Percentiles rank a stretch among this genome's conserved stretches.
Conservation (phyloP, 1,140 invertebrate genomes). For the Aphidius gifuensis region DNA sequence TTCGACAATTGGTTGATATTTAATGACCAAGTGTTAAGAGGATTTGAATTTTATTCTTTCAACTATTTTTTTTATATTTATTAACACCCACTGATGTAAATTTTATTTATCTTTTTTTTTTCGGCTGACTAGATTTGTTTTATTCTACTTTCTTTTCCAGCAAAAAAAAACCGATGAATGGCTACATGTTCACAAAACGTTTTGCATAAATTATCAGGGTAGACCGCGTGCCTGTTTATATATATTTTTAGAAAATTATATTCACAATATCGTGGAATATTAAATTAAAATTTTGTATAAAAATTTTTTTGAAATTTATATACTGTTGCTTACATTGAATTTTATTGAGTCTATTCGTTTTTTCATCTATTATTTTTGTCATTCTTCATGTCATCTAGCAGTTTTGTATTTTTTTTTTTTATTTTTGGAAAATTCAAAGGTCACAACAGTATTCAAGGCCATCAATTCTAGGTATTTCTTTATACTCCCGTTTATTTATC, state of each 20-base stretch:
- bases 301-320: neutral
- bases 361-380: neutral
- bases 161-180: slow-evolving; percentile 30
- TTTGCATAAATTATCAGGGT: slow-evolving; percentile 40
- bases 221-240: slow-evolving; percentile 8
- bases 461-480: neutral
- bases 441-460: neutral
- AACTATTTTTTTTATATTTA: too few relatives aligned
- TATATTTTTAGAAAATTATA: slow-evolving; percentile 26
- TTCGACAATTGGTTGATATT: too few relatives aligned
- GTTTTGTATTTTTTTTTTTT: neutral
- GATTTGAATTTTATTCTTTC: too few relatives aligned
- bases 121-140: neutral
- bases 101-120: neutral
- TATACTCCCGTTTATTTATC: neutral
- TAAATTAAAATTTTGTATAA: slow-evolving; percentile 1
- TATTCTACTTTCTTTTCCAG: neutral
- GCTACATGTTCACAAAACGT: slow-evolving; percentile 33
- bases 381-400: neutral
- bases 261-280: neutral
- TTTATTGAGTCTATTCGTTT: too few relatives aligned
- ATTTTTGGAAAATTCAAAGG: neutral
- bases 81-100: too few relatives aligned
- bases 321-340: too few relatives aligned
- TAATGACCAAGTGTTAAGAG: too few relatives aligned